Evolutionary conservation across 2,888 invertebrate genomes (phyloP).

Genomic region (Eupithecia insigniata): DNA sequence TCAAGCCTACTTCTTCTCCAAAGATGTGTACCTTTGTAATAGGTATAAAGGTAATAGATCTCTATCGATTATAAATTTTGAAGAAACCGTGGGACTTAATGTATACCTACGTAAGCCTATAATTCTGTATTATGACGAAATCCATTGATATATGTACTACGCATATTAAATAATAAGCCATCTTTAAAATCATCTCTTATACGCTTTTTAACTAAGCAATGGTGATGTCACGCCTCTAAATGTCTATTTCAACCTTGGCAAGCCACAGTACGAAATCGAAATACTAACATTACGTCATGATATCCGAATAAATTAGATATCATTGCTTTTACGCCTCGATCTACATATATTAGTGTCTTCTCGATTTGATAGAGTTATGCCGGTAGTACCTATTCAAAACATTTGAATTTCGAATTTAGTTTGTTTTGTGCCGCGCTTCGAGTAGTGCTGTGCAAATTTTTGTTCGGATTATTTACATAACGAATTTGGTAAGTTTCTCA

Average conservation of each 20-base stretch:
- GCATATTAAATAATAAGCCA: background rate
- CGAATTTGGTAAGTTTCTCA: background rate
- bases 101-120: conserved; percentile 2
- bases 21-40: no score
- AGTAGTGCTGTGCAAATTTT: conserved; percentile 1
- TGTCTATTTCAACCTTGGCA: conserved; percentile 3
- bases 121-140: conserved; percentile 9
- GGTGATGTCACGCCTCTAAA: conserved; percentile 9
- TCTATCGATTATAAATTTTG: background rate
- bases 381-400: conserved; percentile 5
- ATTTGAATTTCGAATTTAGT: conserved; percentile 2
- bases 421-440: background rate
- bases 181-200: background rate
- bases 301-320: conserved; percentile 2
- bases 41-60: no score
- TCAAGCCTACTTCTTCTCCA: background rate
- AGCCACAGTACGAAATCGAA: background rate
- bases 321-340: no score
- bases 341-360: background rate
- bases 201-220: background rate
- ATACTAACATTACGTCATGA: conserved; percentile 8
- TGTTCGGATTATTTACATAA: background rate
- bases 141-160: no score
- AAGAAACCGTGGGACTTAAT: background rate
- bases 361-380: background rate